Percentiles rank a stretch among this genome's conserved stretches.
Conservation (phyloP, 1,140 invertebrate species). For the Aphelinus certus region DNA sequence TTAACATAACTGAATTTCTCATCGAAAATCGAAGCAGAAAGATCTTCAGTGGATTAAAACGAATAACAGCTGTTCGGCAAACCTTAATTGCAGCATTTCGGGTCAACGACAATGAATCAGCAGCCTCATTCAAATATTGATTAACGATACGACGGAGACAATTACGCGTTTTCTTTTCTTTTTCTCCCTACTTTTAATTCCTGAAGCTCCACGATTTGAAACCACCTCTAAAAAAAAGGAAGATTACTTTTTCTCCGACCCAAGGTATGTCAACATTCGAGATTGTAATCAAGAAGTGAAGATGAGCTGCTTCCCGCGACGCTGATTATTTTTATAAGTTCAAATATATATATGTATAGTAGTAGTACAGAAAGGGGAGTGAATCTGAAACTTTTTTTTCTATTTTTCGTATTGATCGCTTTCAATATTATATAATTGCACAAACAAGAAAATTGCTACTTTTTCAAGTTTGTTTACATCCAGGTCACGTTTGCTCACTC, state of each 20-base stretch:
- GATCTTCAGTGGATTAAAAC: background rate
- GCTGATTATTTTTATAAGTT: background rate
- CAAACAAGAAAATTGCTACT: conserved; percentile 33
- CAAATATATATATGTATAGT: background rate
- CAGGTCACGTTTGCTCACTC: conserved; percentile 8
- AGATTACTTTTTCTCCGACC: background rate
- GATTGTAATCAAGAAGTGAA: too few relatives aligned
- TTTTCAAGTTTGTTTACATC: conserved; percentile 34
- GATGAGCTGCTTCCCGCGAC: background rate
- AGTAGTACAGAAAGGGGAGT: background rate
- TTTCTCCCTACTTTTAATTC: background rate
- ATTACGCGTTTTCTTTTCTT: conserved; percentile 10
- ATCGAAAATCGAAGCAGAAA: conserved; percentile 10
- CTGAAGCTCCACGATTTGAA: background rate
- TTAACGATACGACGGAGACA: conserved; percentile 43
- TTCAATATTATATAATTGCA: background rate
- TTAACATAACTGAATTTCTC: conserved; percentile 32
- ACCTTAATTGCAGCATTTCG: conserved; percentile 23
- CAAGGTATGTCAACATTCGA: too few relatives aligned
- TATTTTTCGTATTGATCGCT: background rate
- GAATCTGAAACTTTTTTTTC: conserved; percentile 17
- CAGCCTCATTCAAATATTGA: conserved; percentile 50
- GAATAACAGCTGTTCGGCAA: conserved; percentile 11
- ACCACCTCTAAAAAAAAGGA: background rate
- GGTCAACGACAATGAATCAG: conserved; percentile 8